A percentile compares a stretch with the other conserved stretches of the same genome.
Evolutionary conservation across 2,888 invertebrate genomes (phyloP).

Genomic region (Leptothorax acervorum): DNA sequence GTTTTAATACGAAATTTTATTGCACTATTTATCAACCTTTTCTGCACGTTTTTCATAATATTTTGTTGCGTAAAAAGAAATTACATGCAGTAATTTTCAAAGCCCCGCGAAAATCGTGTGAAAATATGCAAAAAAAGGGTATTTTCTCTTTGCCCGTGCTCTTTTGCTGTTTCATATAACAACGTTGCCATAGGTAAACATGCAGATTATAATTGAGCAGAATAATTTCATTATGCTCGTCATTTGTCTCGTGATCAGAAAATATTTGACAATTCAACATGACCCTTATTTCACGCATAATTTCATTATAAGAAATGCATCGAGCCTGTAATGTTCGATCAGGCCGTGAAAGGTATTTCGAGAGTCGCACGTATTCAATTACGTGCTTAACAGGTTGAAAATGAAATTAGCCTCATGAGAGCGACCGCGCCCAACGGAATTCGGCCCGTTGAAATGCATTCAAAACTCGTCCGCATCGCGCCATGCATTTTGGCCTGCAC

Average conservation of each 20-base stretch:
- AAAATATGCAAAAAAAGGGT: neutral
- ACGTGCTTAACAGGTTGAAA: constrained; percentile 71
- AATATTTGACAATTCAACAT: constrained; percentile 35
- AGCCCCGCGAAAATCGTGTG: neutral
- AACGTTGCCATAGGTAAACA: neutral
- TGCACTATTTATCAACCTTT: neutral
- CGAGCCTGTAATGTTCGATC: constrained; percentile 53
- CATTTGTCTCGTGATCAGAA: neutral
- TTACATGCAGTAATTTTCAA: neutral
- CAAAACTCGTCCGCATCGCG: constrained; percentile 60
- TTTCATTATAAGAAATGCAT: constrained; percentile 40
- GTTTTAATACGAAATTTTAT: neutral
- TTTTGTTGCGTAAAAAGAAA: neutral
- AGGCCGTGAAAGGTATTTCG: constrained; percentile 56
- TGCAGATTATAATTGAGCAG: constrained; percentile 10
- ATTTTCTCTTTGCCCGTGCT: neutral
- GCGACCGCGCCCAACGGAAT: constrained; percentile 57
- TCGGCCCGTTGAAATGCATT: constrained; percentile 56
- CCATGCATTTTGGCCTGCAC: constrained; percentile 22
- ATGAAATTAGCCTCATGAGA: constrained; percentile 72
- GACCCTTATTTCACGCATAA: constrained; percentile 5
- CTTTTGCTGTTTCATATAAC: neutral
- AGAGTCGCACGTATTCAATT: constrained; percentile 69
- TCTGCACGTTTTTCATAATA: neutral
- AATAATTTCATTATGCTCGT: constrained; percentile 23